Evolutionary conservation across 2,888 invertebrate species (phyloP).

Genomic region (Ptychoptera albimana): DNA sequence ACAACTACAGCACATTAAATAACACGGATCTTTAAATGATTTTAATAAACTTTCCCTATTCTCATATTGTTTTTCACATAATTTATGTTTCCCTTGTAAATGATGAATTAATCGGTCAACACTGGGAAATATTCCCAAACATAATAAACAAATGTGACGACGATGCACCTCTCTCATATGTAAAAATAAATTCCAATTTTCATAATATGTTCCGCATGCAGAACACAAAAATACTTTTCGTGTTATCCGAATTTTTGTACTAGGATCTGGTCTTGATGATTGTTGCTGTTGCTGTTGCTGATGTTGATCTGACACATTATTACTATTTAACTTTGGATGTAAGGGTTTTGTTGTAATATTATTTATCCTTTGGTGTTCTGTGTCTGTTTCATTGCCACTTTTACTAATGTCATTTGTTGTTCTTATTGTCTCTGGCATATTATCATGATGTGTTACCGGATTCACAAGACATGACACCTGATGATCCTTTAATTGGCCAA

Average conservation of each 20-base stretch:
- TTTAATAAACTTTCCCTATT: slow-evolving; percentile 50
- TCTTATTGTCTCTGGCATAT: no score
- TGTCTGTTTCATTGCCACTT: no score
- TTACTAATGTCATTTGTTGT: no score
- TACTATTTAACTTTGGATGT: no score
- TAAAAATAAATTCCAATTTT: slow-evolving; percentile 71
- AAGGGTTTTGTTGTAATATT: no score
- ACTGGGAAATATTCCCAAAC: slow-evolving; percentile 66
- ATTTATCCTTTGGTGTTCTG: no score
- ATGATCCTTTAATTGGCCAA: slow-evolving; percentile 52
- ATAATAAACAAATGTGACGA: slow-evolving; percentile 67
- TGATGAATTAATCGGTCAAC: slow-evolving; percentile 66
- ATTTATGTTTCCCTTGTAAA: slow-evolving; percentile 60
- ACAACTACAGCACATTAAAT: slow-evolving; percentile 66
- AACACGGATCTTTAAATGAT: slow-evolving; percentile 49
- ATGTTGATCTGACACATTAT: no score
- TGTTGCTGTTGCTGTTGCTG: slow-evolving; percentile 3
- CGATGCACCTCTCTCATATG: slow-evolving; percentile 74
- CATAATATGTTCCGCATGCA: slow-evolving; percentile 68
- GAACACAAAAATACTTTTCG: slow-evolving; percentile 67
- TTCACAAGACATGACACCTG: slow-evolving; percentile 39
- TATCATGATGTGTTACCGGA: no score
- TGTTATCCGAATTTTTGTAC: slow-evolving; percentile 45
- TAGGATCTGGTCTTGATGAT: slow-evolving; percentile 6
- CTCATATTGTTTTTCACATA: slow-evolving; percentile 50